Evolutionary conservation across 1,140 invertebrate species (phyloP).

Genomic region (Cydia pomonella): DNA sequence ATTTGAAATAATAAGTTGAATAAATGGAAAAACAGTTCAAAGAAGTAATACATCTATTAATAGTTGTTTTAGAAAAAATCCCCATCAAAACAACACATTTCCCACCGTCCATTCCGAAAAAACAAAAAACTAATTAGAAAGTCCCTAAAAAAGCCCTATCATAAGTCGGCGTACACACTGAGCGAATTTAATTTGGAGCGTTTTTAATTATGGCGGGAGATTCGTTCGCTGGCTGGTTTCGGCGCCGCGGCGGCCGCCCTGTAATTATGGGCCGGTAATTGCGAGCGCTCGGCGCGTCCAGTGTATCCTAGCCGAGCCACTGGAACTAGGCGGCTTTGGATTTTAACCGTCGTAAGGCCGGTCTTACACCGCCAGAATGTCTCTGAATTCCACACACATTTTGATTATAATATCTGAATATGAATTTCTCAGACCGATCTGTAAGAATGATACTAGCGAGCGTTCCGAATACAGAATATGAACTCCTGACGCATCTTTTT

Average conservation of each 20-base stretch:
- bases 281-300: slow-evolving; percentile 57
- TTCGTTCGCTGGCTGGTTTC: slow-evolving; percentile 65
- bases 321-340: slow-evolving; percentile 56
- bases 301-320: slow-evolving; percentile 58
- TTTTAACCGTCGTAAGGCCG: slow-evolving; percentile 36
- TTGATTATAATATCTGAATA: too few species aligned
- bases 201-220: slow-evolving; percentile 78
- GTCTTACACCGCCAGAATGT: too few species aligned
- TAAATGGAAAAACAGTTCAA: too few species aligned
- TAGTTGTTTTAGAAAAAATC: background rate
- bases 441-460: too few species aligned
- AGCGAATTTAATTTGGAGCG: slow-evolving; percentile 79
- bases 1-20: too few species aligned
- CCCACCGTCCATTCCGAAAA: slow-evolving; percentile 48
- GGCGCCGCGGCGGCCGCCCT: slow-evolving; percentile 74
- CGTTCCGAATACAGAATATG: too few species aligned
- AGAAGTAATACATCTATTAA: too few species aligned
- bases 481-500: too few species aligned
- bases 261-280: slow-evolving; percentile 77
- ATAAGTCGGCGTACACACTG: slow-evolving; percentile 72
- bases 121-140: slow-evolving; percentile 78
- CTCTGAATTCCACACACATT: too few species aligned
- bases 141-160: slow-evolving; percentile 76
- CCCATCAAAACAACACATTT: slow-evolving; percentile 42
- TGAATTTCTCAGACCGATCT: too few species aligned